Conservation (phyloP, 92 coral and sea anemone species). For the Palythoa grandiflora region DNA sequence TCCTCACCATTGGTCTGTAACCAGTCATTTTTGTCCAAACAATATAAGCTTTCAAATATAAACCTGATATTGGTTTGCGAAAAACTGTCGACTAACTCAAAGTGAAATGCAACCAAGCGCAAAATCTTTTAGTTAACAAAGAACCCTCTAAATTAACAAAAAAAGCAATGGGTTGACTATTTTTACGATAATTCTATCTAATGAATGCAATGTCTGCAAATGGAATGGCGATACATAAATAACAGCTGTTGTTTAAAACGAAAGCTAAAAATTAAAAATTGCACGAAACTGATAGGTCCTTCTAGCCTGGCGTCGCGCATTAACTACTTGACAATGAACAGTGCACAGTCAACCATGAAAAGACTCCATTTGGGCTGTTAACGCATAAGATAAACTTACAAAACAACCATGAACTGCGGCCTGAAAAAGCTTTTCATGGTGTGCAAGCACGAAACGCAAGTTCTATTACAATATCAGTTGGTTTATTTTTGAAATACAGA, state of each 20-base stretch:
- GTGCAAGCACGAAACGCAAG: neutral
- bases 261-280: neutral
- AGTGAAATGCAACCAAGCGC: neutral
- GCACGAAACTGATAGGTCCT: constrained; percentile 5
- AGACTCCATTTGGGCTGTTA: neutral
- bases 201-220: neutral
- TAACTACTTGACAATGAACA: neutral
- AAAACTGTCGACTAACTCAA: neutral
- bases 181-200: neutral
- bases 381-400: neutral
- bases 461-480: neutral
- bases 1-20: constrained; percentile 25
- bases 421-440: neutral
- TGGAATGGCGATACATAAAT: neutral
- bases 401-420: neutral
- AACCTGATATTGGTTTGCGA: constrained; percentile 27
- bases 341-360: neutral
- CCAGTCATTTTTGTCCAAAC: constrained; percentile 5
- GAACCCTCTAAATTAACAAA: neutral
- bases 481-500: constrained; percentile 27
- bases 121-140: constrained; percentile 2
- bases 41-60: constrained; percentile 24
- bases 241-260: constrained; percentile 21
- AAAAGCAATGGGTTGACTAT: neutral
- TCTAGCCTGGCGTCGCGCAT: neutral